phyloP scores from a whole-genome alignment of 2,797 vertebrate species.

The Sandelia bainsii region DNA sequence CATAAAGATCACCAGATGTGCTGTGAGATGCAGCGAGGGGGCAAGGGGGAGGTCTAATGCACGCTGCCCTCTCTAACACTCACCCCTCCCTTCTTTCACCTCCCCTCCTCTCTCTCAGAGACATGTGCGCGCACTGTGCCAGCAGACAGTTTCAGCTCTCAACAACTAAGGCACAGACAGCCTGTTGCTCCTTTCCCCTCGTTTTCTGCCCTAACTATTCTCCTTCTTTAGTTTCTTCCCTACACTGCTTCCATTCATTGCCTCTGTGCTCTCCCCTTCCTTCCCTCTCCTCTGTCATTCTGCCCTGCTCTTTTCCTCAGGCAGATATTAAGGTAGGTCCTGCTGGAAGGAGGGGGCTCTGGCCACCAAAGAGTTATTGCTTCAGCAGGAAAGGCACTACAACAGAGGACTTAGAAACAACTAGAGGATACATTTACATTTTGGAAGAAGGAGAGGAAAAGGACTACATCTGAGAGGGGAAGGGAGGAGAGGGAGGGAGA shows the following conservation, averaged over 20 bases:
- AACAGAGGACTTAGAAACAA: slow-evolving; percentile 27
- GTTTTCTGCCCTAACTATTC: slow-evolving; percentile 35
- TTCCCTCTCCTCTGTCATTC: slow-evolving; percentile 56
- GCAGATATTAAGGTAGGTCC: slow-evolving; percentile 67
- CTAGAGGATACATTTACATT: slow-evolving; percentile 27
- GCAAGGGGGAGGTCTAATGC: slow-evolving; percentile 68
- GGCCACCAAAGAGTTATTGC: slow-evolving; percentile 62
- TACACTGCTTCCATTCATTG: slow-evolving; percentile 59
- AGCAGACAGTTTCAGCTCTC: slow-evolving; percentile 65
- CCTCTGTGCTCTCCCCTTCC: slow-evolving; percentile 43
- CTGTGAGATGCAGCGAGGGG: slow-evolving; percentile 52
- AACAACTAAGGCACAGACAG: slow-evolving; percentile 65
- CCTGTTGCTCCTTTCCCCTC: slow-evolving; percentile 54
- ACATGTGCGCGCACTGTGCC: slow-evolving; percentile 67
- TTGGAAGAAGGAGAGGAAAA: slow-evolving; percentile 22
- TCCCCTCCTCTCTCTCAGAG: slow-evolving; percentile 50
- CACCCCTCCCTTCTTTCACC: slow-evolving; percentile 49
- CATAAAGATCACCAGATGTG: slow-evolving; percentile 72
- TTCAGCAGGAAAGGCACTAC: slow-evolving; percentile 38
- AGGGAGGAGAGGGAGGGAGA: slow-evolving; percentile 26
- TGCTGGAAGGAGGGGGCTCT: slow-evolving; percentile 60
- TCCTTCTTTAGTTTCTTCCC: slow-evolving; percentile 41
- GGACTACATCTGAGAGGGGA: slow-evolving; percentile 36
- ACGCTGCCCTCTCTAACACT: slow-evolving; percentile 54
- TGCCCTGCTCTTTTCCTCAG: slow-evolving; percentile 61